phyloP scores from a whole-genome alignment of 2,888 invertebrate genomes.

The Aromia moschata region DNA sequence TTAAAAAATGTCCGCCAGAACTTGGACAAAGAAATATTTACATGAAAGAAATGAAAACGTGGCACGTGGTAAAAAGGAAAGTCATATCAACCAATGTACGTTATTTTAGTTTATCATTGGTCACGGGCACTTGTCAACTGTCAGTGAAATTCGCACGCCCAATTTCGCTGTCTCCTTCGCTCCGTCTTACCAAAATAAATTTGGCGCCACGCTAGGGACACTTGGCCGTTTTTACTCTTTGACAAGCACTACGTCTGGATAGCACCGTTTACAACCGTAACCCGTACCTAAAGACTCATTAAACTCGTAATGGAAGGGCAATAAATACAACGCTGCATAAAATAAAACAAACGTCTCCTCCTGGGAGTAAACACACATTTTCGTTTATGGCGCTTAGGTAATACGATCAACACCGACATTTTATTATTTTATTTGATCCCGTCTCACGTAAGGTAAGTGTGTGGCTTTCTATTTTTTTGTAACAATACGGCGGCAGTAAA shows the following conservation, averaged over 20 bases:
- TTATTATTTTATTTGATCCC: constrained; percentile 35
- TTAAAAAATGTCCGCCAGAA: too few species aligned
- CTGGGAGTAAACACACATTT: background rate
- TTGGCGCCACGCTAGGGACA: background rate
- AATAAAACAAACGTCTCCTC: constrained; percentile 10
- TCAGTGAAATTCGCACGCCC: too few species aligned
- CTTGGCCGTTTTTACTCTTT: constrained; percentile 4
- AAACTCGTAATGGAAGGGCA: constrained; percentile 14
- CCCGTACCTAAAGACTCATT: constrained; percentile 16
- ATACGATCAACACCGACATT: constrained; percentile 23
- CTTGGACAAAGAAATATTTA: too few species aligned
- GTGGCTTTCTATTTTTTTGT: too few species aligned
- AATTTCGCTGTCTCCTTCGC: too few species aligned
- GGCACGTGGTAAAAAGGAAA: too few species aligned
- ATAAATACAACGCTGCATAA: constrained; percentile 10
- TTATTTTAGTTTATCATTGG: too few species aligned
- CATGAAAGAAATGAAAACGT: too few species aligned
- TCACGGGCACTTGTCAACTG: too few species aligned
- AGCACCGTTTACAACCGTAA: constrained; percentile 9
- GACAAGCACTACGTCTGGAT: constrained; percentile 14
- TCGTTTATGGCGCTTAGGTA: constrained; percentile 5
- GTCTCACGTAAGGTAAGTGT: constrained; percentile 25
- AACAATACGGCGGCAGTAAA: too few species aligned
- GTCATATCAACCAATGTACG: too few species aligned
- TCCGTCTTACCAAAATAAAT: constrained; percentile 8